These are phyloP conservation scores for Stylophora pistillata DNA, from an alignment of 64 coral and sea anemone species.

Conservation along the genomic window DNA sequence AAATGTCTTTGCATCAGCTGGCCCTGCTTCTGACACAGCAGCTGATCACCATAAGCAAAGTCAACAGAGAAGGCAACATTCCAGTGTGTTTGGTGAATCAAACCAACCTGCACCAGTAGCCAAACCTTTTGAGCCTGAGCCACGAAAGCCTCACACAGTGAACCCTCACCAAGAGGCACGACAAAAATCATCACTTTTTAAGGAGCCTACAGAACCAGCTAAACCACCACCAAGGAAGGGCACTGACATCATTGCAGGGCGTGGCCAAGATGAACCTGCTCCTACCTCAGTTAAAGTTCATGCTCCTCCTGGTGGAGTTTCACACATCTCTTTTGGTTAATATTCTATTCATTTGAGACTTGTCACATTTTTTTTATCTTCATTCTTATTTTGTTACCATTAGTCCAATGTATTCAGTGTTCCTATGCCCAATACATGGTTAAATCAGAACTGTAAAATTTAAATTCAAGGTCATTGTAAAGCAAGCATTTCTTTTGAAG, in stretches of 20 bases:
- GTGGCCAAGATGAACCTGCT: conserved; percentile 36
- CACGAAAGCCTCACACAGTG: conserved; percentile 1
- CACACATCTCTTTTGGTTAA: conserved; percentile 82
- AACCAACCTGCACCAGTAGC: background rate
- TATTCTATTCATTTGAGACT: conserved; percentile 1
- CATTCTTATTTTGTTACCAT: conserved; percentile 3
- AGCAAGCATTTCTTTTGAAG: background rate
- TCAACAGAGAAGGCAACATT: conserved; percentile 63
- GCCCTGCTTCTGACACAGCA: background rate
- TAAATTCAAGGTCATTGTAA: background rate
- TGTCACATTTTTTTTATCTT: background rate
- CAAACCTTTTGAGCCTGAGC: conserved; percentile 23
- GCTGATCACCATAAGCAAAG: conserved; percentile 30
- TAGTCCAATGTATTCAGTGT: background rate
- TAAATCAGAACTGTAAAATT: background rate
- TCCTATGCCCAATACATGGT: background rate
- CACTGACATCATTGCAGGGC: conserved; percentile 37
- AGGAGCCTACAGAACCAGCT: conserved; percentile 29
- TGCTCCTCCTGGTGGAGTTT: conserved; percentile 83
- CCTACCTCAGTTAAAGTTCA: conserved; percentile 76
- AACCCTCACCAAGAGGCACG: conserved; percentile 65
- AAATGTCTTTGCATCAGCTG: conserved; percentile 74
- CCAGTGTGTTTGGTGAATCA: conserved; percentile 66
- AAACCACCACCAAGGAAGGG: conserved; percentile 28
- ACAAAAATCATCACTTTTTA: conserved; percentile 58